Base-by-base conservation (phyloP, 1,140 invertebrate genomes). In the Drosophila mojavensis region DNA sequence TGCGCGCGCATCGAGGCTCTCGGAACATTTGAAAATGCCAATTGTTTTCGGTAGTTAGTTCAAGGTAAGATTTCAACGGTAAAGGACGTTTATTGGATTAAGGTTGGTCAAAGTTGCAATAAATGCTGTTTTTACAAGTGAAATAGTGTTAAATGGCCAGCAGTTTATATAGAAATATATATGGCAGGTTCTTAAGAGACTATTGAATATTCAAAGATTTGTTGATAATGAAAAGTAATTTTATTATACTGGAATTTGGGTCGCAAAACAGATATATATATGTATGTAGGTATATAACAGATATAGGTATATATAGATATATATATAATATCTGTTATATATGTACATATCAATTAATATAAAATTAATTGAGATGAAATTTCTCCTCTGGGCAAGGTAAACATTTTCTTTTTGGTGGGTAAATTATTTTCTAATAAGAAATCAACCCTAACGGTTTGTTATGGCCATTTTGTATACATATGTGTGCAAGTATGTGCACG, bases 41-140 rank as follows among this genome's bases (percentile, higher is more conserved):
- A 84, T 77, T 84, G 80, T 77, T 51, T 66, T 50, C 39, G 50
- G 33, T 64, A 66, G 63, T 76, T 81, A 84, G 77, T 84, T 78
- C 50, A 66, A 68, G 70, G 67, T 60, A 68, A 65, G 69, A 74
- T 77, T 73, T 77, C 74, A 62, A 66, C 71, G 53, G 62, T 78
- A 67, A 50, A 84, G 81, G 73, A 73, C 77, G 69, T 51, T 11
- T 60, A 62, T 72, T 69, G 73, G 61, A 71, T 70, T 70, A 72
- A 80, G 81, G 81, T 84, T 70, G 61, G 81, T 33, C 30, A 15
- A 61, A 68, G 64, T 68, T 61, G 55, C 45, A 17, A 24, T n/a
- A 45, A 20, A 5, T 41, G 36, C 45, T 43, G 11, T 26, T 45
- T 54, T 53, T 26, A 13, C 15, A 48, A 39, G 11, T 30, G 10